Percentiles rank a stretch among this genome's conserved stretches.
Evolutionary conservation across 2,113 vertebrate genomes (phyloP).

Genomic region (Scatophagus argus): DNA sequence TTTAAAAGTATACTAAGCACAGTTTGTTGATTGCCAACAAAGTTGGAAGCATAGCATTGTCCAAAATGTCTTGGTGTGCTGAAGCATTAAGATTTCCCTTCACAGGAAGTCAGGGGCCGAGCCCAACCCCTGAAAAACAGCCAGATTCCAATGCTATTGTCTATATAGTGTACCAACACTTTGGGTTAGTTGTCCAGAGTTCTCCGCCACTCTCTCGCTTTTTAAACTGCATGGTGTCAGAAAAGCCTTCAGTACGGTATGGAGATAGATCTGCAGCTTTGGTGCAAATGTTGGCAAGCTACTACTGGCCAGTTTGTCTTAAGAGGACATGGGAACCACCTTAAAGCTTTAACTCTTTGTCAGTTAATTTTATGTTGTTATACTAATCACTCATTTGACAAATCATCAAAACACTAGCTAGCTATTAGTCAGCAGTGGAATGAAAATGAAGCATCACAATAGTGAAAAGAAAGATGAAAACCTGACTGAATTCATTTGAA

Average conservation of each 20-base stretch:
- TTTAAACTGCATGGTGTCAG: too few species aligned
- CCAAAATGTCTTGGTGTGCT: too few species aligned
- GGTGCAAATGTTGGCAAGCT: background rate
- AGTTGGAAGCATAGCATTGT: too few species aligned
- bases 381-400: background rate
- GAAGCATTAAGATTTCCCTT: too few species aligned
- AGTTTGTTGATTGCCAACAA: too few species aligned
- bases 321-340: background rate
- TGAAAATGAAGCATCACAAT: background rate
- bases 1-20: too few species aligned
- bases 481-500: constrained; percentile 16
- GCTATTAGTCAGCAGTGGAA: background rate
- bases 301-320: background rate
- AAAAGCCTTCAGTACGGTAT: background rate
- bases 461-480: background rate
- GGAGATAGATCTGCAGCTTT: background rate
- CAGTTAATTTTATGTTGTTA: background rate
- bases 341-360: background rate
- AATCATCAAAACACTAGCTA: background rate
- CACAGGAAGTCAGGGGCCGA: too few species aligned
- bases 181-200: too few species aligned
- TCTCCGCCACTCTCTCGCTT: too few species aligned
- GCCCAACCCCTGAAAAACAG: too few species aligned
- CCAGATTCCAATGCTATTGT: too few species aligned
- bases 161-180: too few species aligned